Evolutionary conservation across 2,113 vertebrate genomes (phyloP).

Genomic region (Octodon degus): DNA sequence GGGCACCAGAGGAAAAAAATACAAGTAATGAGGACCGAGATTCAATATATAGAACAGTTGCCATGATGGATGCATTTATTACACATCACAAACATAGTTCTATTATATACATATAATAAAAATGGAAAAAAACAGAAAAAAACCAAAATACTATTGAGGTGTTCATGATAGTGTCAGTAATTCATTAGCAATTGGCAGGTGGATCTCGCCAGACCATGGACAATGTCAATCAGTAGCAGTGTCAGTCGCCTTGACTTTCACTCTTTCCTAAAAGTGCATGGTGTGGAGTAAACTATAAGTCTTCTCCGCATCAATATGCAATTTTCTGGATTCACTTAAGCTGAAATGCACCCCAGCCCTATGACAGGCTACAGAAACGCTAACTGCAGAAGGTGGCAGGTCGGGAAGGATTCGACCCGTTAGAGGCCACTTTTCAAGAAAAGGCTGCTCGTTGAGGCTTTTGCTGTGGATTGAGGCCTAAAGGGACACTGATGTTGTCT

Average conservation of each 20-base stretch:
- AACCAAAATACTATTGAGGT: neutral
- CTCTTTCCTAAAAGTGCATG: neutral
- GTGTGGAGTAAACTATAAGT: constrained; percentile 9
- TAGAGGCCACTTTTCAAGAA: constrained; percentile 12
- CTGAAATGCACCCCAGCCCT: neutral
- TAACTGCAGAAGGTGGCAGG: neutral
- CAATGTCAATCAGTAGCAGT: neutral
- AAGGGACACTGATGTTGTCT: neutral
- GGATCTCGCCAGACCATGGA: neutral
- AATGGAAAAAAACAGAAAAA: neutral
- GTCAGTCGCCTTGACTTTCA: neutral
- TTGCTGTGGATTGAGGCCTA: neutral
- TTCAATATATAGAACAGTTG: neutral
- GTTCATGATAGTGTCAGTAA: neutral
- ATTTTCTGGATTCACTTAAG: constrained; percentile 59
- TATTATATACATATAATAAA: neutral
- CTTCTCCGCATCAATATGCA: constrained; percentile 56
- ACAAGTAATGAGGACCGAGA: neutral
- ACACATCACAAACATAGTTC: neutral
- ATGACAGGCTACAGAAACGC: constrained; percentile 24
- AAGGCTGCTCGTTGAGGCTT: neutral
- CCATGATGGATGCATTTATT: neutral
- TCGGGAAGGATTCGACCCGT: neutral
- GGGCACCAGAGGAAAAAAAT: neutral
- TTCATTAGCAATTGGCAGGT: neutral